A percentile compares a stretch with the other conserved stretches of the same genome.
Conservation (phyloP, 30 jellyfish, hydroid and myxozoan species). For the Pelagia noctiluca region DNA sequence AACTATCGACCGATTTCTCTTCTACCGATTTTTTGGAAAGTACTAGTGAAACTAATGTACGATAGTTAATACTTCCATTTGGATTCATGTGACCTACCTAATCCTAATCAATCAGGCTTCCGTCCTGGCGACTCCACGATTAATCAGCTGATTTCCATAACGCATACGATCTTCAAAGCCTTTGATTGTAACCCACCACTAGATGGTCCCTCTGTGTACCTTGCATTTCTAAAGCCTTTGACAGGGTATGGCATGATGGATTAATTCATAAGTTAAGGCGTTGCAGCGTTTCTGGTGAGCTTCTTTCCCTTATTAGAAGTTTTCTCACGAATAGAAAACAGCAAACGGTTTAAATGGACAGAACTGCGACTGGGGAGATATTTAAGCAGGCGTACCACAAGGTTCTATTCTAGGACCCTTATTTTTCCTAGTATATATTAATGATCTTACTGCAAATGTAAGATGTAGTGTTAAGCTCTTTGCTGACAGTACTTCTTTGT, state of each 20-base stretch:
- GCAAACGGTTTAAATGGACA: constrained; percentile 53
- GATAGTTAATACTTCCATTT: constrained; percentile 53
- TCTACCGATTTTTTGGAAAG: constrained; percentile 30
- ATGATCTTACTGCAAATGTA: constrained; percentile 59
- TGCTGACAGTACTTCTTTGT: constrained; percentile 54
- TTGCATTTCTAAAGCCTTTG: too few species aligned
- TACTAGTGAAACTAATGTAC: constrained; percentile 43
- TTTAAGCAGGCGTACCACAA: constrained; percentile 77
- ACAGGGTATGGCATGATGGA: constrained; percentile 41
- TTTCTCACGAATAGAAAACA: constrained; percentile 27
- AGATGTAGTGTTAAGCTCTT: constrained; percentile 62
- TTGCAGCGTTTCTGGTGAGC: constrained; percentile 28
- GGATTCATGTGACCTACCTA: constrained; percentile 32
- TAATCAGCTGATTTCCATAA: constrained; percentile 20
- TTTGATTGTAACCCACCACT: too few species aligned
- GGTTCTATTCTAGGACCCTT: constrained; percentile 73
- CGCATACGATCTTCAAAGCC: constrained; percentile 30
- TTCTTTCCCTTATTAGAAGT: constrained; percentile 33
- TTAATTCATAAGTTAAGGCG: constrained; percentile 14
- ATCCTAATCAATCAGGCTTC: constrained; percentile 38
- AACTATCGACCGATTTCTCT: constrained; percentile 42
- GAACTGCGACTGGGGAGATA: constrained; percentile 64
- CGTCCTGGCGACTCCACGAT: too few species aligned
- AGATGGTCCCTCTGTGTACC: neutral
- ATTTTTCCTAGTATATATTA: constrained; percentile 46